Base-by-base conservation (phyloP, 1,140 invertebrate genomes). In the Drosophila pseudoananassae region DNA sequence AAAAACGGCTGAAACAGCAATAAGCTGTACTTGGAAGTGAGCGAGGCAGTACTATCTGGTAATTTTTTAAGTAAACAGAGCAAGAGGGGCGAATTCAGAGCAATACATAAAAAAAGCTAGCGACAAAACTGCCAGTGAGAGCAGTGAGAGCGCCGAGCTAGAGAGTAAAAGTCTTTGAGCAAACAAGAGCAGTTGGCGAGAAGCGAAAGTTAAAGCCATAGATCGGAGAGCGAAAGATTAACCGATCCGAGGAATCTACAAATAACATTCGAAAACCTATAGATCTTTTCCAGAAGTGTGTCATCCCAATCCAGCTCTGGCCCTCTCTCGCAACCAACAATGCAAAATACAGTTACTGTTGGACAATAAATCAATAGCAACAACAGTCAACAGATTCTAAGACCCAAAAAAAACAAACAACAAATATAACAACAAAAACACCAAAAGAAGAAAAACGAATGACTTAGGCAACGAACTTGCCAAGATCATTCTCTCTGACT, bases 51-150 rank as follows among this genome's bases (percentile, higher is more conserved):
- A 61, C 38, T 65, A 61, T 64, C 75, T 63, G 58, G 70, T 76
- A 87, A 87, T 83, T 88, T 75, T 43, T 72, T 56, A 63, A 78
- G 71, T 87, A 87, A 87, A 78, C 82, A 88, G 82, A 87, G 82
- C 78, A 75, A 64, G 45, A 40, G 29, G 55, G 51, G 31, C 53
- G 65, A 84, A 73, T 76, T 56, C 52, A 46, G 38, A 57, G 38
- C 40, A 64, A 23, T 31, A 38, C 64, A 14, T 12, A 17, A 17
- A 43, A 46, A 31, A 46, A 31, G 36, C 52, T 10, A 71, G 40
- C 45, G 52, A 51, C 14, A 75, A 43, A 52, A 29, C 36, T 7
- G 7, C 27, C 1, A 59, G 47, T 50, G 53, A 47, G 68, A 52
- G 57, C 47, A 61, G 59, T 58, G 75, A 76, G 66, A 69, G 61